A percentile compares a stretch with the other conserved stretches of the same genome.
phyloP scores from a whole-genome alignment of 2,113 vertebrate genomes.

The Thryonomys swinderianus region DNA sequence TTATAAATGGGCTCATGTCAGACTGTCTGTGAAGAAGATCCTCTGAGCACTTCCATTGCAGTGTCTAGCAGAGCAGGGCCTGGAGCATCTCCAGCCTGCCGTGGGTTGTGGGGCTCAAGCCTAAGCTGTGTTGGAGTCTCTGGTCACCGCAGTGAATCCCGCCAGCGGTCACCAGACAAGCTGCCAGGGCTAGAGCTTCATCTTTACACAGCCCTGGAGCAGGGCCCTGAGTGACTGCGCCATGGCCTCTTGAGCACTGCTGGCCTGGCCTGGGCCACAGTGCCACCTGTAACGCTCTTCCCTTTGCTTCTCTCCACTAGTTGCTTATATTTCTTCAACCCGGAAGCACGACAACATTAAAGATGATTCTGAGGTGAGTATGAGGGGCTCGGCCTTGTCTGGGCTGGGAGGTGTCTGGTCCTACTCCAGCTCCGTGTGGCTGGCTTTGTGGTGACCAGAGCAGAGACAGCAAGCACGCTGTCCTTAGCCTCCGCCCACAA shows the following conservation, averaged over 20 bases:
- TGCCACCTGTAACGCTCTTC: rapidly evolving
- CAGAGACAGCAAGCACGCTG: neutral
- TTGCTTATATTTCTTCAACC: constrained; percentile 92
- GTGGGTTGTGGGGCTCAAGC: rapidly evolving
- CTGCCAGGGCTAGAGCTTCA: neutral
- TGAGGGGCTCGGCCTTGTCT: neutral
- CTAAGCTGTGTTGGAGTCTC: too few species aligned
- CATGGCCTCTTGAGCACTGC: rapidly evolving
- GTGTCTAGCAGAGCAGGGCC: too few species aligned
- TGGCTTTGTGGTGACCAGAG: too few species aligned
- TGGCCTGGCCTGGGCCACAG: rapidly evolving
- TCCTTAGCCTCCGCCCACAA: neutral
- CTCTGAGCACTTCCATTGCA: neutral
- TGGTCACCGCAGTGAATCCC: neutral
- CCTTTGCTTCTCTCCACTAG: constrained; percentile 81
- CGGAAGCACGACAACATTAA: constrained; percentile 92
- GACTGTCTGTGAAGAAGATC: neutral
- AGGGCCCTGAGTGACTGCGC: neutral
- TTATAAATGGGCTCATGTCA: neutral
- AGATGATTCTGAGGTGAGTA: constrained; percentile 93
- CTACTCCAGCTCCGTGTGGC: too few species aligned
- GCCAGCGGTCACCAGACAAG: too few species aligned
- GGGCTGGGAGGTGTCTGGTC: too few species aligned
- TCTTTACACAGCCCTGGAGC: rapidly evolving
- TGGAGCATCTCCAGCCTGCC: rapidly evolving